phyloP scores from a whole-genome alignment of 2,888 invertebrate genomes.

The Pristionchus fissidentatus region DNA sequence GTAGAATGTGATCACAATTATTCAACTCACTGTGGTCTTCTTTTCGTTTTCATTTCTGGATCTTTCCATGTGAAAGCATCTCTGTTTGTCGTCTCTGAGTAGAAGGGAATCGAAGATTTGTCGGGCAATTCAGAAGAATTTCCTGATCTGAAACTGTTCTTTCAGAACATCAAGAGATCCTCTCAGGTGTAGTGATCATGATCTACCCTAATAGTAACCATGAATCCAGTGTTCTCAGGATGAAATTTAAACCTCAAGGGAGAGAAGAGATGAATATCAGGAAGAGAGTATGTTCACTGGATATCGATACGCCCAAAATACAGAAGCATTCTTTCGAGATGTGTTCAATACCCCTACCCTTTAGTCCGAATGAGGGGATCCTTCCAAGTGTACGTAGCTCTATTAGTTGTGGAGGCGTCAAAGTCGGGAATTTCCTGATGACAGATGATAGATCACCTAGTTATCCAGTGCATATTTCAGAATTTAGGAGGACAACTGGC shows the following conservation, averaged over 20 bases:
- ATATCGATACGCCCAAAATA: neutral
- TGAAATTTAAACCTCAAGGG: neutral
- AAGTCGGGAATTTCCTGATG: constrained; percentile 8
- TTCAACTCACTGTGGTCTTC: neutral
- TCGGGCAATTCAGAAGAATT: neutral
- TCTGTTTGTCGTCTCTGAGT: neutral
- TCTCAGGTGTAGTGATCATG: too few species aligned
- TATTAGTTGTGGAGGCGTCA: neutral
- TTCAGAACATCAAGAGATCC: too few species aligned
- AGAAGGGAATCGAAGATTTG: neutral
- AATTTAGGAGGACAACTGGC: neutral
- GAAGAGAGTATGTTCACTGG: neutral
- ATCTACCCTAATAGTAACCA: too few species aligned
- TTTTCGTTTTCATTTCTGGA: constrained; percentile 32
- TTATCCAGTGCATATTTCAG: neutral
- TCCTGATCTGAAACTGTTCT: neutral
- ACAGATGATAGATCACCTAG: neutral
- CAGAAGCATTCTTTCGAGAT: neutral
- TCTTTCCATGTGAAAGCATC: constrained; percentile 21
- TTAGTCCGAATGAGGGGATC: neutral
- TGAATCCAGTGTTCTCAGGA: neutral
- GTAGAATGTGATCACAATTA: neutral
- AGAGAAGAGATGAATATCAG: neutral
- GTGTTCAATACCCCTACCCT: neutral
- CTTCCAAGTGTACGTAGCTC: constrained; percentile 32